A percentile compares a stretch with the other conserved stretches of the same genome.
These are phyloP conservation scores for Metopolophium dirhodum DNA, from an alignment of 1,140 invertebrate genomes.

Conservation along the genomic window DNA sequence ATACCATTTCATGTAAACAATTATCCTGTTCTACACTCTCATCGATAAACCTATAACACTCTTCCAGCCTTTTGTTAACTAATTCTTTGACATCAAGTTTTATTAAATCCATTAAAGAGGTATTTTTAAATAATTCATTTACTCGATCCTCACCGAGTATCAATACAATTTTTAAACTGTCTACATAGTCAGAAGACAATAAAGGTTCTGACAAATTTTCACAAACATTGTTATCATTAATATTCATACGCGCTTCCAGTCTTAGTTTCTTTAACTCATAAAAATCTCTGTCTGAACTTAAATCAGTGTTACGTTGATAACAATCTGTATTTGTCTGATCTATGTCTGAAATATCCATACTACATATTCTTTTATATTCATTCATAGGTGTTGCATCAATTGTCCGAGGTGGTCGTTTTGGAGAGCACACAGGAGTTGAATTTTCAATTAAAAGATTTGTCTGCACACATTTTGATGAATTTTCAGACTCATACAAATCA, in stretches of 20 bases:
- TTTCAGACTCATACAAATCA: background rate
- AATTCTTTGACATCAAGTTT: constrained; percentile 26
- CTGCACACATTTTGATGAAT: constrained; percentile 20
- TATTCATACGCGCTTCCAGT: constrained; percentile 13
- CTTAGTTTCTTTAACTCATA: constrained; percentile 32
- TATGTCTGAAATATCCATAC: background rate
- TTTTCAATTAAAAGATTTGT: background rate
- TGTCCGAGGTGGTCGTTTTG: background rate
- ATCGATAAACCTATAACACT: background rate
- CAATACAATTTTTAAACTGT: constrained; percentile 28
- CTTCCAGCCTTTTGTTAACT: constrained; percentile 20
- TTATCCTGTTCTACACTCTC: background rate
- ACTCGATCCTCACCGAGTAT: background rate
- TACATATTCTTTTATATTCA: background rate
- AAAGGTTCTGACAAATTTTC: background rate
- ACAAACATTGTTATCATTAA: constrained; percentile 3
- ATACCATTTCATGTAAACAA: constrained; percentile 20
- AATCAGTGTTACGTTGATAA: background rate
- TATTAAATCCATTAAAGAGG: constrained; percentile 22
- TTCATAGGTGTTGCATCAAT: background rate
- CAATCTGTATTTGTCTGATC: background rate
- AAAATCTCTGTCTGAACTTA: constrained; percentile 25
- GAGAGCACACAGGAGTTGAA: background rate
- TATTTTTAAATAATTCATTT: constrained; percentile 43
- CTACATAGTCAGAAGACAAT: background rate